phyloP scores from a whole-genome alignment of 2,797 vertebrate genomes.

The Rallus crepitans region DNA sequence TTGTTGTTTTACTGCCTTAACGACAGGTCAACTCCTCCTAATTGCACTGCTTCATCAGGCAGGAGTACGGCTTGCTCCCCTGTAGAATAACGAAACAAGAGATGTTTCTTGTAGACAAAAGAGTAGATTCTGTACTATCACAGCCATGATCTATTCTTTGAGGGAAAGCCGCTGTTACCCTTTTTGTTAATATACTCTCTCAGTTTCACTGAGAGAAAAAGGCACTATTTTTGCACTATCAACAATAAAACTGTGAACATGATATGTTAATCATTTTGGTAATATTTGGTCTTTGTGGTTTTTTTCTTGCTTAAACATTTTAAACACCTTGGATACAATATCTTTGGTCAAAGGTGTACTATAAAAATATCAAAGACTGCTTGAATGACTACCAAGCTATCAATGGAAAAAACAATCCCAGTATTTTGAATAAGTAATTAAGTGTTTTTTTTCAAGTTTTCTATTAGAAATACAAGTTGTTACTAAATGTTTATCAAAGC shows the following conservation, averaged over 20 bases:
- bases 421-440: not conserved
- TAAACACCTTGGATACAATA: not conserved
- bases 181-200: not conserved
- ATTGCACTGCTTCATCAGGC: rapidly evolving
- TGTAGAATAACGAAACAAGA: rapidly evolving
- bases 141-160: not conserved
- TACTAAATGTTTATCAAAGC: not conserved
- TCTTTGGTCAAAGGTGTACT: not conserved
- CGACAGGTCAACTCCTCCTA: not conserved
- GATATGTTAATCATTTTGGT: rapidly evolving
- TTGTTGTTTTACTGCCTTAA: not conserved
- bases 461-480: not conserved
- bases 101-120: not conserved
- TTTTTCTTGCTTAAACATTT: not conserved
- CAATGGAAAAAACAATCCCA: not conserved
- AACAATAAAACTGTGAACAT: not conserved
- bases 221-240: rapidly evolving
- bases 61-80: not conserved
- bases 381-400: rapidly evolving
- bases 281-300: not conserved
- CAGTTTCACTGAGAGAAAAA: not conserved
- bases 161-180: not conserved
- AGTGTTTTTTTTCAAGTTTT: not conserved
- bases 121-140: not conserved
- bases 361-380: not conserved